Base-by-base conservation (phyloP, 1,140 invertebrate genomes). In the Anastatus disparis region DNA sequence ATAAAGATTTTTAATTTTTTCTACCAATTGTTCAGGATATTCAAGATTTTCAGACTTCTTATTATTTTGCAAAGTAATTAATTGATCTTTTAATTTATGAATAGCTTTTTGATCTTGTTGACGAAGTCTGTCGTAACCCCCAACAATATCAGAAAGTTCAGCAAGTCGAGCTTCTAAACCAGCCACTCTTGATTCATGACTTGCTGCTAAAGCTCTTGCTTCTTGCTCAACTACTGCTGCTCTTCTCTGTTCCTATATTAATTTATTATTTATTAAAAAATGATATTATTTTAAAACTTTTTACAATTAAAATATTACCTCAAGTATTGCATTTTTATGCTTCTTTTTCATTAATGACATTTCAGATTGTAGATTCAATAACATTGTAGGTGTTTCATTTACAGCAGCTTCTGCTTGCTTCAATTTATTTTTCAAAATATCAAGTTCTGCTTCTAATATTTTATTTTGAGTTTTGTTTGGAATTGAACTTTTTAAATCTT, bases 101-200 rank as follows among this genome's bases (percentile, higher is more conserved):
- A 95, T 95, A 24, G 89, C 89, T 65, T 89, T 84, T 79, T 93
- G 92, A 84, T 95, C 94, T 73, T 90, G 88, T 59, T 92, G 88
- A 42, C 92, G 83, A 6, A 91, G 77, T 65, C 91, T 87, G 77
- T 95, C 93, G 76, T 95, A 95, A 71, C 89, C 89, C 2, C 94
- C 94, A 31, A 95, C 90, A 0, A 90, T 92, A 61, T 90, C 89
- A 0, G 93, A 95, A 9, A 96, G 84, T 79, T 96, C 93, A 0
- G 94, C 93, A 12, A 96, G 78, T 73, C 91, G 89, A 3, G 90
- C 88, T 84, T 96, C 94, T 56, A 96, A 87, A 59, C 89, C 88
- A 4, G 91, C 91, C 0, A 95, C 93, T 76, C 93, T 86, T 44
- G 93, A 89, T 84, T 95, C 94, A 77, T 93, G 89, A 72, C 89